Base-by-base conservation (phyloP, 2,797 vertebrate genomes). In the Cheirogaleus major region DNA sequence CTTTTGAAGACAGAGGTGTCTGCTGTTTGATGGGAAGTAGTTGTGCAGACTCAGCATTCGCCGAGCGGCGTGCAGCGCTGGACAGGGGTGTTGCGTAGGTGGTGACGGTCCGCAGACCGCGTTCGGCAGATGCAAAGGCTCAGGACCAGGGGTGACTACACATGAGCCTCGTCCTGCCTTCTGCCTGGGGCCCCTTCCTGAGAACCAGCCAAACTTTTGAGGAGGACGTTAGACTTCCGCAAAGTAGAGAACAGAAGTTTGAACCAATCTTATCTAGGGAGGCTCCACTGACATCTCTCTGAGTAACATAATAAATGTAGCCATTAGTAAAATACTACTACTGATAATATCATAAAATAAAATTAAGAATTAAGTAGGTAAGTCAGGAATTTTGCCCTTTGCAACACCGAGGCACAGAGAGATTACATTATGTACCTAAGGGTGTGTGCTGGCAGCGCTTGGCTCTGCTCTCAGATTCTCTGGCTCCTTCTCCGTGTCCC, bases 341-440 rank as follows among this genome's bases (percentile, higher is more conserved):
- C 14, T 5, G 15, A 5, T 57, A 52, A 41, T 83, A 79, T 50
- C 52, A 82, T 38, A 5, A 91, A 43, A 59, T 85, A 78, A 96
- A 96, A 90, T 87, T 78, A 80, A 61, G 48, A 91, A 32, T 61
- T 83, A 73, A 72, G 69, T 83, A 61, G 52, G 45, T 85, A 80
- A 79, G 57, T 69, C 55, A 92, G 43, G 41, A 41, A 70, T 83
- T 43, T 90, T 81, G 48, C 35, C 14, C 15, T 63, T 95, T 67
- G n/a, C 75, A 72, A 84, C 13, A 4, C 61, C 7, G 32, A 87
- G 48, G 57, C 43, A 48, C 41, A 30, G 45, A 45, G 23, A 83
- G 48, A 69, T 50, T 78, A 22, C 0, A 2, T 1, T 4, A 17
- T 17, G 55, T 41, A 30, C 57, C 38, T 32, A 20, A 18, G 15